phyloP scores from a whole-genome alignment of 2,113 vertebrate species.

The Anoura caudifer region DNA sequence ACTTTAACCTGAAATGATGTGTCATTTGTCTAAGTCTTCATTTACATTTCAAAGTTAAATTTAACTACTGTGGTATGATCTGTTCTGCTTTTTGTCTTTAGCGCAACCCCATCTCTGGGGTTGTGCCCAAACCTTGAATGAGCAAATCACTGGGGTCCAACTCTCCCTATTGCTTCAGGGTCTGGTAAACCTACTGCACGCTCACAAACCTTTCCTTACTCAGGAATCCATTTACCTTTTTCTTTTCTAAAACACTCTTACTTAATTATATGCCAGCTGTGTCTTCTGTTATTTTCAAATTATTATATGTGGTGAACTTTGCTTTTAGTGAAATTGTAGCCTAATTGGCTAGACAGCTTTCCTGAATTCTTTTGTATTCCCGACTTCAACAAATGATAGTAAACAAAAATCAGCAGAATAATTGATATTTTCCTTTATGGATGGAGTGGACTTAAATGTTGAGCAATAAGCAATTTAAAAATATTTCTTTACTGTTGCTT shows the following conservation, averaged over 20 bases:
- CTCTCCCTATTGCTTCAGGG: not conserved
- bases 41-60: not conserved
- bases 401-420: not conserved
- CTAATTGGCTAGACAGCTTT: not conserved
- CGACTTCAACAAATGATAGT: not conserved
- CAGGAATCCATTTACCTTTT: not conserved
- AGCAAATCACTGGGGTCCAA: not conserved
- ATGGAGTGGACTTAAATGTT: not conserved
- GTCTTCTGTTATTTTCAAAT: not conserved
- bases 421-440: not conserved
- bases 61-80: not conserved
- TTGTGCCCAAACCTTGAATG: not conserved
- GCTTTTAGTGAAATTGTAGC: not conserved
- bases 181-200: not conserved
- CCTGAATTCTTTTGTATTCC: not conserved
- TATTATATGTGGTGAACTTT: not conserved
- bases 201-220: not conserved
- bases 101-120: not conserved
- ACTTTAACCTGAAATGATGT: not conserved
- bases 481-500: not conserved
- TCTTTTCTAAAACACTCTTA: not conserved
- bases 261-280: not conserved
- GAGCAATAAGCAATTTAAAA: not conserved
- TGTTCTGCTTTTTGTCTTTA: not conserved
- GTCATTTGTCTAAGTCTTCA: not conserved